Base-by-base conservation (phyloP, 2,888 invertebrate species). In the Microchrysa polita region DNA sequence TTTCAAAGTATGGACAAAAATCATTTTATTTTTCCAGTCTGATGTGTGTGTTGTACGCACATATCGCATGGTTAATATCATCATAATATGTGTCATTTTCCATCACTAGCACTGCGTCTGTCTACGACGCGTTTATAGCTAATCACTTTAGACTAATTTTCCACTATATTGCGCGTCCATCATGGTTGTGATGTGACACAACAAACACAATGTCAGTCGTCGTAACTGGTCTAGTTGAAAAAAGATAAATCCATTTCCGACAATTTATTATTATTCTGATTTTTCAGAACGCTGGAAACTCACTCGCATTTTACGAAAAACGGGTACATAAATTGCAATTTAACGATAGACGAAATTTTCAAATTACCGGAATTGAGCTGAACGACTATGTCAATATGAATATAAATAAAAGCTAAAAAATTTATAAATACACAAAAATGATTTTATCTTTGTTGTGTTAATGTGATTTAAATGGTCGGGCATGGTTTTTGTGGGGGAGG, bases 301-400 rank as follows among this genome's bases (percentile, higher is more conserved):
- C 27, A 34, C 27, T 69, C 69, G 34, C 40, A 42, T 55, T 57
- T n/a, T n/a, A n/a, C n/a, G n/a, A n/a, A 69, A 69, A 69, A 69
- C 55, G 69, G 69, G 55, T 57, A n/a, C n/a, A n/a, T n/a, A 69
- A 69, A 69, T 69, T 55, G 69, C 69, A 69, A 69, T 69, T 69
- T 55, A 53, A 69, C 69, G 69, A 55, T 69, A 69, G 69, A 69
- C 42, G 42, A 69, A 22, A 67, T 67, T 53, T 53, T 53, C 20
- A 48, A 65, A 65, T 27, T 65, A 34, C 22, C 23, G 48, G 65
- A 22, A 22, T 34, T 34, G 27, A 34, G 27, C 27, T 34, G 27
- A 34, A 34, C 27, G 27, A 7, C 7, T 2, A 34, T 7, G 27
- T 34, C 27, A 34, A 7, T n/a, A n/a, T 34, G 27, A 34, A 34